A percentile compares a stretch with the other conserved stretches of the same genome.
Conservation (phyloP, 2,888 invertebrate genomes). For the Philaethria dido region DNA sequence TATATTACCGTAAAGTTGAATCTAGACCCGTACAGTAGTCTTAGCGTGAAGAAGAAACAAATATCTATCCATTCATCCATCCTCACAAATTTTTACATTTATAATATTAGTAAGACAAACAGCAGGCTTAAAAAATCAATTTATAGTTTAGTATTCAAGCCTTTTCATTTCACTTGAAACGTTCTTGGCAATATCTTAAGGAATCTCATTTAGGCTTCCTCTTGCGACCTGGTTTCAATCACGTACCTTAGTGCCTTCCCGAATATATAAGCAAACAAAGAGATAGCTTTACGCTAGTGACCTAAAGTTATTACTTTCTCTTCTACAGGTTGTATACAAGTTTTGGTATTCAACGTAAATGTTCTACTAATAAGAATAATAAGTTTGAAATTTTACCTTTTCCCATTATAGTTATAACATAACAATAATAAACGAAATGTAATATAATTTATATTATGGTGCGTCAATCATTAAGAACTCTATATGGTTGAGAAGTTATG, state of each 20-base stretch:
- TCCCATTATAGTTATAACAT: constrained; percentile 24
- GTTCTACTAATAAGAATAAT: constrained; percentile 21
- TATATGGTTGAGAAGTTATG: constrained; percentile 49
- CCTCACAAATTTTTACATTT: constrained; percentile 31
- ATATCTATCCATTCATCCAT: too few relatives aligned
- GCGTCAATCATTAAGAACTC: constrained; percentile 31
- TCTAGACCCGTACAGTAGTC: too few relatives aligned
- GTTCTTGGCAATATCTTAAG: constrained; percentile 41
- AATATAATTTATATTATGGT: constrained; percentile 24
- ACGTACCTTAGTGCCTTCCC: constrained; percentile 47
- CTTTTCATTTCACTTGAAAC: neutral
- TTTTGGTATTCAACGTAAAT: constrained; percentile 20
- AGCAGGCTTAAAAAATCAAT: neutral
- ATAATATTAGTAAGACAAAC: constrained; percentile 13
- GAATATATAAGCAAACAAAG: constrained; percentile 42
- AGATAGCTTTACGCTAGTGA: constrained; percentile 54
- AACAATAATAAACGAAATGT: constrained; percentile 26
- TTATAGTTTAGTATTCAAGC: neutral
- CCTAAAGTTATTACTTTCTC: constrained; percentile 63
- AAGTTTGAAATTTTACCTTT: neutral
- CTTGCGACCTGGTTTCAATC: constrained; percentile 68
- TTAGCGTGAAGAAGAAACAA: too few relatives aligned
- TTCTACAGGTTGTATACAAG: constrained; percentile 25
- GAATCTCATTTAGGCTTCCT: constrained; percentile 51
- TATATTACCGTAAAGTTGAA: too few relatives aligned